Percentiles rank a stretch among this genome's conserved stretches.
Conservation (phyloP, 1,140 invertebrate genomes). For the Papilio xuthus region DNA sequence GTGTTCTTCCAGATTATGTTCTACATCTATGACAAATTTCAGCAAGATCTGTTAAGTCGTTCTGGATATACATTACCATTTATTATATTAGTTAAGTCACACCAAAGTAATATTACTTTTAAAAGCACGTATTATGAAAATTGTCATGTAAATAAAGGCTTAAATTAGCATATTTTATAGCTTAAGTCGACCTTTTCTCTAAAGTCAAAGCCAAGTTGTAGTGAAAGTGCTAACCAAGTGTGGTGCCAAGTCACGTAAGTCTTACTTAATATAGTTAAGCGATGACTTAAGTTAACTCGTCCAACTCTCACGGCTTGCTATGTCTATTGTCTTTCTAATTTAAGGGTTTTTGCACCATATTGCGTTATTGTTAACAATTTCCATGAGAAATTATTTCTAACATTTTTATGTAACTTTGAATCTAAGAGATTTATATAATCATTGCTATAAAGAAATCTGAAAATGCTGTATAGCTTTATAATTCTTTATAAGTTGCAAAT, state of each 20-base stretch:
- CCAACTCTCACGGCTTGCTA: slow-evolving; percentile 43
- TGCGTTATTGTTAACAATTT: slow-evolving; percentile 26
- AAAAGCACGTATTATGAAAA: no score
- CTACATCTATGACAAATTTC: no score
- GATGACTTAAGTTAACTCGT: slow-evolving; percentile 36
- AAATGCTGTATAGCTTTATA: neutral
- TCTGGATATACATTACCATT: no score
- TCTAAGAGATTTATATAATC: neutral
- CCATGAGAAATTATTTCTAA: slow-evolving; percentile 20
- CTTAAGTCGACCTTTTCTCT: neutral
- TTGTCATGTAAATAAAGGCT: neutral
- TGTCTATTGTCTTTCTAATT: slow-evolving; percentile 40
- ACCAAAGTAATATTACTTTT: no score
- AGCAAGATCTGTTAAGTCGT: no score
- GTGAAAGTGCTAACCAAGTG: slow-evolving; percentile 29
- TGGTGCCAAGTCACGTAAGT: slow-evolving; percentile 32
- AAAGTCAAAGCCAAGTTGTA: slow-evolving; percentile 1
- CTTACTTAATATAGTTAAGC: slow-evolving; percentile 13
- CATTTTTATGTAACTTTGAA: slow-evolving; percentile 32
- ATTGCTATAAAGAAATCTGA: neutral
- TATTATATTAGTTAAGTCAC: no score
- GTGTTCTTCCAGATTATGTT: no score
- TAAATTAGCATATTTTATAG: neutral
- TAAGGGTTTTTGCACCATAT: slow-evolving; percentile 46
- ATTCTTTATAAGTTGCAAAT: no score